phyloP scores from a whole-genome alignment of 1,140 invertebrate species.

The Ganaspis sp. region DNA sequence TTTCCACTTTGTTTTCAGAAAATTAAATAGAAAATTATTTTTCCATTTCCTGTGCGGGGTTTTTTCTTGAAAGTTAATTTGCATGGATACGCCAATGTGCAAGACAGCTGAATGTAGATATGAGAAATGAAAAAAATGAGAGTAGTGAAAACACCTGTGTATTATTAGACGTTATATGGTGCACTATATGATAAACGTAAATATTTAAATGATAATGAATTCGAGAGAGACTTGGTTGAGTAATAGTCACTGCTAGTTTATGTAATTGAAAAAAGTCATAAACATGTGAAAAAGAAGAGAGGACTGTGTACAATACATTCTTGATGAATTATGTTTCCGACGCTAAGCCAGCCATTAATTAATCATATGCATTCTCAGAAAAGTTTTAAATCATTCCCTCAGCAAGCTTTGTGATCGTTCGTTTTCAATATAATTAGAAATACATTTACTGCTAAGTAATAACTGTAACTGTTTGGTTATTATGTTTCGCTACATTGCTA shows the following conservation, averaged over 20 bases:
- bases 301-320: background rate
- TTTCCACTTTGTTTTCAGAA: no score
- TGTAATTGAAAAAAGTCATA: background rate
- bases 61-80: background rate
- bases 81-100: background rate
- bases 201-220: slow-evolving; percentile 7
- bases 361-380: slow-evolving; percentile 25
- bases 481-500: no score
- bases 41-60: background rate
- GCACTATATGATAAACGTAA: background rate
- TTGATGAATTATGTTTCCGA: background rate
- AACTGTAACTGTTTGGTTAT: no score
- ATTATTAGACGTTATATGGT: background rate
- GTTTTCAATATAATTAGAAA: background rate
- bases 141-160: background rate
- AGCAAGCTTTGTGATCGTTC: slow-evolving; percentile 9
- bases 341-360: slow-evolving; percentile 14
- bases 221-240: background rate
- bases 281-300: background rate
- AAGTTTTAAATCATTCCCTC: slow-evolving; percentile 19
- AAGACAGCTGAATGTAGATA: background rate
- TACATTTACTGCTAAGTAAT: no score
- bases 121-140: background rate
- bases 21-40: no score
- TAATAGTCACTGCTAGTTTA: background rate